These are phyloP conservation scores for Adelges cooleyi DNA, from an alignment of 1,140 invertebrate genomes.

Conservation along the genomic window DNA sequence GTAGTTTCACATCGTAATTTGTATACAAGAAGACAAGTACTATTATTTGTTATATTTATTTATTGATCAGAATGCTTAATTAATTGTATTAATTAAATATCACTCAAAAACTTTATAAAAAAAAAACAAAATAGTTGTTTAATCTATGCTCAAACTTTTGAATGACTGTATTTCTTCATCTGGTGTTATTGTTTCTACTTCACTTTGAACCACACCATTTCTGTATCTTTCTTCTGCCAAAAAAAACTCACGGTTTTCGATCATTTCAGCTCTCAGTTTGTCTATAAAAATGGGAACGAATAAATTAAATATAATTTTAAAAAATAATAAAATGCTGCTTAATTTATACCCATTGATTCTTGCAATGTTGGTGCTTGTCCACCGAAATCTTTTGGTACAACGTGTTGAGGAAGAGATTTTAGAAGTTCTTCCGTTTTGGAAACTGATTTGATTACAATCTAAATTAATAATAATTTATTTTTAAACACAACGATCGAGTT, in stretches of 20 bases:
- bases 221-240: constrained; percentile 32
- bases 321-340: background rate
- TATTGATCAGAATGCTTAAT: too few species aligned
- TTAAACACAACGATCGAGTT: background rate
- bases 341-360: constrained; percentile 1
- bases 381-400: constrained; percentile 29
- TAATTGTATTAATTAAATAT: too few species aligned
- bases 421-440: constrained; percentile 8
- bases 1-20: too few species aligned
- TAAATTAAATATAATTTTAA: background rate
- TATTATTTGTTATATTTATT: too few species aligned
- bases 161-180: constrained; percentile 27
- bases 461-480: background rate
- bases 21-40: too few species aligned
- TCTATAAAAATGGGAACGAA: constrained; percentile 31
- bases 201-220: constrained; percentile 29
- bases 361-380: constrained; percentile 2
- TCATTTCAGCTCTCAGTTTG: constrained; percentile 26
- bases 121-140: too few species aligned
- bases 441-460: constrained; percentile 19
- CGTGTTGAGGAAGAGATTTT: constrained; percentile 7
- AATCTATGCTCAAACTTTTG: constrained; percentile 34
- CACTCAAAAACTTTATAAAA: too few species aligned
- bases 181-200: constrained; percentile 17
- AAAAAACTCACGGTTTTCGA: constrained; percentile 30